Base-by-base conservation (phyloP, 2,113 vertebrate species). In the Felis chaus region DNA sequence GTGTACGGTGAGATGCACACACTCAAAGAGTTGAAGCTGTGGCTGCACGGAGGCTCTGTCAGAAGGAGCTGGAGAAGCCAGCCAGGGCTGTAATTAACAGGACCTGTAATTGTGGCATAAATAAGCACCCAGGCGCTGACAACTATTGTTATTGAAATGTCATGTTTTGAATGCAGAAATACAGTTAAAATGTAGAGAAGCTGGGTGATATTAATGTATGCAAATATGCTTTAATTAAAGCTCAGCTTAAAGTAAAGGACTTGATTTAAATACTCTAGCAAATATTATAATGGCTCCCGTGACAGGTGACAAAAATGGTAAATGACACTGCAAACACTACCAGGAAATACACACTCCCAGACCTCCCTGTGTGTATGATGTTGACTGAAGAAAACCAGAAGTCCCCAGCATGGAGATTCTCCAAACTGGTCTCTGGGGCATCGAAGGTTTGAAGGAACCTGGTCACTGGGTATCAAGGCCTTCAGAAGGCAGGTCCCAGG, bases 61-160 rank as follows among this genome's bases (percentile, higher is more conserved):
- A 90, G 81, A 88, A 83, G 95, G 71, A 89, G 94, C 96, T 57
- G 53, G 80, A 97, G 84, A 90, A 95, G 89, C 94, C 82, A 78
- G 95, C 63, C 68, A 3, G 1, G 83, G 65, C 91, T 84, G 45
- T 97, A 97, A 98, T 98, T 98, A 97, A 94, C 69, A 97, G 82
- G 94, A 92, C 39, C 79, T 74, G 27, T 97, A 98, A 98, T 98
- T 98, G 97, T 95, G 85, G 76, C 97, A 95, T 97, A 93, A 98
- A 97, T 93, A 27, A 81, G 86, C 89, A 84, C 65, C 89, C 78
- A 68, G 76, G 81, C 91, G 85, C 90, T 98, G 98, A 87, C 71
- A 96, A 81, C 92, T 93, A 93, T 95, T 95, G 95, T 98, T 97
- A 91, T 86, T 98, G 83, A 97, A 98, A 97, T 98, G 87, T 94